Conservation (phyloP, 2,888 invertebrate species). For the Agrotis puta region DNA sequence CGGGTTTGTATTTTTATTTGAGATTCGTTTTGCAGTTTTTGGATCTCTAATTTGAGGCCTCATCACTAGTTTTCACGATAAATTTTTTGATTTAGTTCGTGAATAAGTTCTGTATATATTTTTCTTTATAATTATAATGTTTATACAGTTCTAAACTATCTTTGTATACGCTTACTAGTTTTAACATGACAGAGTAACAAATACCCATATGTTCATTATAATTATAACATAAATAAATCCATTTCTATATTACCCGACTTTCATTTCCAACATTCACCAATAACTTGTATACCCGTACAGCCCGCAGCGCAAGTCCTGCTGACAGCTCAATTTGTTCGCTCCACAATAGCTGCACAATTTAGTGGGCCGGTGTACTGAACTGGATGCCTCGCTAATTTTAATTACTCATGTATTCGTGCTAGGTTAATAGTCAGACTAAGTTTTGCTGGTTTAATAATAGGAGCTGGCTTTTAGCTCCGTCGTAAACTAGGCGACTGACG, state of each 20-base stretch:
- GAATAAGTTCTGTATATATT: too few species aligned
- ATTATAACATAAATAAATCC: too few species aligned
- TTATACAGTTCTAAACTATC: too few species aligned
- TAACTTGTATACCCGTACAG: slow-evolving; percentile 17
- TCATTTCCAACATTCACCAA: slow-evolving; percentile 13
- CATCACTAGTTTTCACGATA: too few species aligned
- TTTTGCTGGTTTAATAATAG: background rate
- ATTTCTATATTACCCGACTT: too few species aligned
- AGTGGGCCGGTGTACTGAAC: slow-evolving; percentile 45
- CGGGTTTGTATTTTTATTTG: slow-evolving; percentile 11
- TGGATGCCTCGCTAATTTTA: slow-evolving; percentile 48
- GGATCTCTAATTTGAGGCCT: background rate
- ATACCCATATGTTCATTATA: too few species aligned
- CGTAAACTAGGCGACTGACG: too few species aligned
- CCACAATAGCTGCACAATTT: slow-evolving; percentile 49
- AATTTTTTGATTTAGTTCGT: too few species aligned
- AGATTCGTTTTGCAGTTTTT: background rate
- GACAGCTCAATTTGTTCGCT: slow-evolving; percentile 61
- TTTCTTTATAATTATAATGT: too few species aligned
- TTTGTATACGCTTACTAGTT: too few species aligned
- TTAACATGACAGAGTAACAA: too few species aligned
- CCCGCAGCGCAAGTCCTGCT: slow-evolving; percentile 44
- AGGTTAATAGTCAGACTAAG: slow-evolving; percentile 1
- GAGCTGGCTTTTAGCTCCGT: too few species aligned
- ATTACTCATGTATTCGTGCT: slow-evolving; percentile 34